Evolutionary conservation across 1,140 invertebrate species (phyloP), one percentile per base, ranked within the genome.

Genomic region (Zaprionus capensis): DNA sequence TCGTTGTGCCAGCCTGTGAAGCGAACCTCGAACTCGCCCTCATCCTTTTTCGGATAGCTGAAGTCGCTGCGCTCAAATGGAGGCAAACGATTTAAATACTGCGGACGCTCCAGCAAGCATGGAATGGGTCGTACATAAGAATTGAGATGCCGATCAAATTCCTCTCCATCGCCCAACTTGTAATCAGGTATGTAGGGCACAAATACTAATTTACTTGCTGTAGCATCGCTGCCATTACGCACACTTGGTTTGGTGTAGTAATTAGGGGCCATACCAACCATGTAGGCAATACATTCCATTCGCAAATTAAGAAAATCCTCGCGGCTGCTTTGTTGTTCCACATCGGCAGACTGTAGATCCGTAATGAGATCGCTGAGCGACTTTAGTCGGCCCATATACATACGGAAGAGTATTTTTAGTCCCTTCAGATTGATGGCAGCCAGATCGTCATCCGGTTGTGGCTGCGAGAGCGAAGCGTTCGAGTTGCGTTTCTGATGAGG

Each of bases 181-280:
- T 92, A 92, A 22, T 92, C 91, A 7, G 91, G 91, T 46, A 92
- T 87, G n/a, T 87, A 86, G 59, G 91, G 91, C 9, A 92, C 88
- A 66, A 78, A 92, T 17, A 91, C 28, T 0, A 90, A 26, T 46
- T 92, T 92, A 36, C 71, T 68, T 5, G 71, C 41, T 56, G 80
- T 24, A 3, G 72, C 36, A 57, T 88, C 81, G 15, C 56, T 81
- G 6, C 28, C 57, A 9, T 71, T 78, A 2, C 74, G 73, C 22
- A 76, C 58, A 26, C 67, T 70, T 24, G 76, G 85, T 24, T 90
- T 90, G 28, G 71, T 67, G 20, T 76, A 80, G 15, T 90, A 90
- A 53, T 90, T 91, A 0, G 85, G 85, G 1, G 85, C 86, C 79
- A 90, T 74, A 22, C 91, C 82, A 9, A 79, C 80, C 91, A 92